A percentile compares a stretch with the other conserved stretches of the same genome.
These are phyloP conservation scores for Erannis defoliaria DNA, from an alignment of 2,888 invertebrate species.

Conservation along the genomic window DNA sequence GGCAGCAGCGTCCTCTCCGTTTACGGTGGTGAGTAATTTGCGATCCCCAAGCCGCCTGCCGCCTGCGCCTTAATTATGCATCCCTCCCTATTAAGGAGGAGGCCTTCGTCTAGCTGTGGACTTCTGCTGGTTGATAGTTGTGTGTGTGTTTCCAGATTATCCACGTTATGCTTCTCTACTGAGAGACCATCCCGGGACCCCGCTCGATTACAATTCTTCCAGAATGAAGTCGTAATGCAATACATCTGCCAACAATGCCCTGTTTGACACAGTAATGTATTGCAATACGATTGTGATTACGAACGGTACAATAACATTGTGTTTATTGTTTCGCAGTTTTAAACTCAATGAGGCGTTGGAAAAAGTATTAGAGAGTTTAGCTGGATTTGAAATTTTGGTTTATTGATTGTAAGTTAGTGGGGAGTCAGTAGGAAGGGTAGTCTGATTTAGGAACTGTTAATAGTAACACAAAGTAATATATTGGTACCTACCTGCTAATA, in stretches of 20 bases:
- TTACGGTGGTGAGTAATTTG: no score
- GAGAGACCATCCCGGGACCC: slow-evolving; percentile 54
- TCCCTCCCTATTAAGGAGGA: no score
- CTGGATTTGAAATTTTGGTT: slow-evolving; percentile 23
- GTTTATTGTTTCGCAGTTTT: slow-evolving; percentile 66
- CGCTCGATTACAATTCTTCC: slow-evolving; percentile 73
- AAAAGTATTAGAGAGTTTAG: slow-evolving; percentile 54
- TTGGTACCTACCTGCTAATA: no score
- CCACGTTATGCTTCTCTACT: slow-evolving; percentile 48
- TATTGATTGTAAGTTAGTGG: slow-evolving; percentile 1
- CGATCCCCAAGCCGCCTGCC: no score
- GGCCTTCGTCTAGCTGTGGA: no score
- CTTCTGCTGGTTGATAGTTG: no score
- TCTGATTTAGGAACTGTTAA: no score
- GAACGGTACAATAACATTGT: slow-evolving; percentile 69
- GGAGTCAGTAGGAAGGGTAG: no score
- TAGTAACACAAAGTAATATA: no score
- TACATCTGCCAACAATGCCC: slow-evolving; percentile 80
- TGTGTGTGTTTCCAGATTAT: no score
- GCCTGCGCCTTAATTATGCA: no score
- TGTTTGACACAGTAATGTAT: slow-evolving; percentile 79
- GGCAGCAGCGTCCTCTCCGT: no score
- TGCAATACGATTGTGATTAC: slow-evolving; percentile 68
- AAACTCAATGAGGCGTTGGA: slow-evolving; percentile 61
- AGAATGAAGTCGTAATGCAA: slow-evolving; percentile 82